phyloP scores from a whole-genome alignment of 2,888 invertebrate species.

The Tetragnatha montana region DNA sequence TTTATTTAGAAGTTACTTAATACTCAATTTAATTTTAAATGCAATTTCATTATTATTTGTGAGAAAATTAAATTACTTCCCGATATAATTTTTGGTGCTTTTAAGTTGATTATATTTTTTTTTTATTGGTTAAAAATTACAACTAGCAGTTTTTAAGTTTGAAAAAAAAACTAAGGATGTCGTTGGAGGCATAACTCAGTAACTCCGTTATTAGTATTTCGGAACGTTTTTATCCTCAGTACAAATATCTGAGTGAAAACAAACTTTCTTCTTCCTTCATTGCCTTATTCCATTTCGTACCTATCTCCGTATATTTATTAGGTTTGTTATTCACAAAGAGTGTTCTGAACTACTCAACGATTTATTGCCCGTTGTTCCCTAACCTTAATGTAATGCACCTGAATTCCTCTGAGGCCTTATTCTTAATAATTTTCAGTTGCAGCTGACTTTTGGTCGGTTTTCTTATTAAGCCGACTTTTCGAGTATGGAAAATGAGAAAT shows the following conservation, averaged over 20 bases:
- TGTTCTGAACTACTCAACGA: not conserved
- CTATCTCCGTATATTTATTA: not conserved
- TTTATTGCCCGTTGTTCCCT: constrained; percentile 8
- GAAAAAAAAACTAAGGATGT: too few species aligned
- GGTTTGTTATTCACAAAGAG: not conserved
- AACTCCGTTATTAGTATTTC: too few species aligned
- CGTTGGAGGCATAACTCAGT: too few species aligned
- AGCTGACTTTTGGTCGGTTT: constrained; percentile 16
- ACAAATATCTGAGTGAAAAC: not conserved
- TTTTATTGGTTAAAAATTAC: too few species aligned
- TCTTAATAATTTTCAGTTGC: constrained; percentile 13
- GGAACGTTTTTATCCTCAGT: not conserved
- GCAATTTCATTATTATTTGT: too few species aligned
- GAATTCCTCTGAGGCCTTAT: not conserved
- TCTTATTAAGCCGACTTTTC: not conserved
- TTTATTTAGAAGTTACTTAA: too few species aligned
- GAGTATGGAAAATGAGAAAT: not conserved
- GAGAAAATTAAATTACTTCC: too few species aligned
- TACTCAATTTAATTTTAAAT: too few species aligned
- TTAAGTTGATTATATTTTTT: too few species aligned
- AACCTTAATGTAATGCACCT: not conserved
- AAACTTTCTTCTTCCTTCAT: constrained; percentile 1
- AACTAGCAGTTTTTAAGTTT: too few species aligned
- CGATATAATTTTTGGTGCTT: too few species aligned
- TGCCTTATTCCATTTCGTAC: not conserved